phyloP scores from a whole-genome alignment of 1,140 invertebrate species.

The Drosophila nikananu region DNA sequence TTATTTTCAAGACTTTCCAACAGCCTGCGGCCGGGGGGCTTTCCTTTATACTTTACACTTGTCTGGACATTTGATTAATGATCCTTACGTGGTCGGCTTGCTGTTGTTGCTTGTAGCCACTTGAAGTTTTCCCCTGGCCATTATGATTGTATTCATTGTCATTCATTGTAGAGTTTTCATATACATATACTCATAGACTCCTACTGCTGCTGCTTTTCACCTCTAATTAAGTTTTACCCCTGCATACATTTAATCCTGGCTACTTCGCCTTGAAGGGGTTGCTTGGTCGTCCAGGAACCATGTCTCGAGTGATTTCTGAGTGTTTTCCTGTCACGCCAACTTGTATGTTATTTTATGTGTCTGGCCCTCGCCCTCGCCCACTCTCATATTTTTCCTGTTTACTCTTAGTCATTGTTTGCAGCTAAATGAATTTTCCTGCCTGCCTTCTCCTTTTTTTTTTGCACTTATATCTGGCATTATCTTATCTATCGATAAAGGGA shows the following conservation, averaged over 20 bases:
- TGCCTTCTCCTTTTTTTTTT: slow-evolving; percentile 5
- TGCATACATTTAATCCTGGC: slow-evolving; percentile 35
- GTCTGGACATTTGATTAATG: slow-evolving; percentile 84
- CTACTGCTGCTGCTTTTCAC: not conserved
- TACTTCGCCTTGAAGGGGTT: slow-evolving; percentile 35
- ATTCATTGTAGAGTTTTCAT: slow-evolving; percentile 43
- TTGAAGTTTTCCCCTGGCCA: slow-evolving; percentile 52
- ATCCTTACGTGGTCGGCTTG: slow-evolving; percentile 66
- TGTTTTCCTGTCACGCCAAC: slow-evolving; percentile 58
- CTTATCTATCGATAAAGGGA: slow-evolving; percentile 25
- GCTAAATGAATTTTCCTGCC: slow-evolving; percentile 30
- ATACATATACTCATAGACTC: not conserved
- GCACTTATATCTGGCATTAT: slow-evolving; percentile 30
- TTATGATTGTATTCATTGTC: slow-evolving; percentile 75
- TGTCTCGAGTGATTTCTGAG: slow-evolving; percentile 55
- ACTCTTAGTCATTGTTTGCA: slow-evolving; percentile 41
- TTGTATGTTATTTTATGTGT: slow-evolving; percentile 46
- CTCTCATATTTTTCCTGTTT: slow-evolving; percentile 3
- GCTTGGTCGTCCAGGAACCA: slow-evolving; percentile 26
- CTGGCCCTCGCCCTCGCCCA: slow-evolving; percentile 18
- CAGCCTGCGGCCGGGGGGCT: slow-evolving; percentile 20
- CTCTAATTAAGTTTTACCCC: slow-evolving; percentile 50
- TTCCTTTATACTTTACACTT: slow-evolving; percentile 75
- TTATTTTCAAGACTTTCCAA: slow-evolving; percentile 49
- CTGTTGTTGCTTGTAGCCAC: slow-evolving; percentile 26